Evolutionary conservation across 2,797 vertebrate species (phyloP).

Genomic region (Leptoclinus maculatus): DNA sequence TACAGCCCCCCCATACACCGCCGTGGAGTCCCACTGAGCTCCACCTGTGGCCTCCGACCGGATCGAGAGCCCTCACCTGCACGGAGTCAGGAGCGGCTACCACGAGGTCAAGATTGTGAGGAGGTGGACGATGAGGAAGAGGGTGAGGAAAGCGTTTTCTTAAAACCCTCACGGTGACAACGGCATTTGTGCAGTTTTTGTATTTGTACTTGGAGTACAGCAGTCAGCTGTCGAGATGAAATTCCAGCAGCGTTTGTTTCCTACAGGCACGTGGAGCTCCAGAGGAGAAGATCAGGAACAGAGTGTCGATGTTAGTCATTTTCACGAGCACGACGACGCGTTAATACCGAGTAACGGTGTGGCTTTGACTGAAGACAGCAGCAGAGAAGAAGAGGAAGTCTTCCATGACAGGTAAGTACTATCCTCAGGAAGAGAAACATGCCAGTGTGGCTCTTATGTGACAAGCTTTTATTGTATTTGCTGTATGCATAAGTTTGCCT

Average conservation of each 20-base stretch:
- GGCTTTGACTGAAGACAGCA: slow-evolving; percentile 19
- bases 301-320: not conserved
- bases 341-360: not conserved
- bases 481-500: no score
- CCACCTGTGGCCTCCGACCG: not conserved
- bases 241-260: not conserved
- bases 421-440: not conserved
- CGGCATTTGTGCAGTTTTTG: not conserved
- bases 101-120: slow-evolving; percentile 7
- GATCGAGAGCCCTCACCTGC: slow-evolving; percentile 19
- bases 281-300: slow-evolving; percentile 40
- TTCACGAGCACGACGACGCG: slow-evolving; percentile 19
- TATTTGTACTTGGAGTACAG: not conserved
- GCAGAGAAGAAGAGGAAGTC: slow-evolving; percentile 23
- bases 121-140: slow-evolving; percentile 24
- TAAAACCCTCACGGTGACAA: not conserved
- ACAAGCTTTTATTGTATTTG: no score
- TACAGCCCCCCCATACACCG: not conserved
- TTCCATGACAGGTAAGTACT: slow-evolving; percentile 73
- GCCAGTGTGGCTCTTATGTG: not conserved
- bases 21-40: not conserved
- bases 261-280: slow-evolving; percentile 36
- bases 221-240: not conserved
- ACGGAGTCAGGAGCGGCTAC: slow-evolving; percentile 8
- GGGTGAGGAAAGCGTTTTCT: slow-evolving; percentile 42